These are phyloP conservation scores for Philypnodon macrostomus DNA, from an alignment of 2,797 vertebrate species.

Conservation along the genomic window DNA sequence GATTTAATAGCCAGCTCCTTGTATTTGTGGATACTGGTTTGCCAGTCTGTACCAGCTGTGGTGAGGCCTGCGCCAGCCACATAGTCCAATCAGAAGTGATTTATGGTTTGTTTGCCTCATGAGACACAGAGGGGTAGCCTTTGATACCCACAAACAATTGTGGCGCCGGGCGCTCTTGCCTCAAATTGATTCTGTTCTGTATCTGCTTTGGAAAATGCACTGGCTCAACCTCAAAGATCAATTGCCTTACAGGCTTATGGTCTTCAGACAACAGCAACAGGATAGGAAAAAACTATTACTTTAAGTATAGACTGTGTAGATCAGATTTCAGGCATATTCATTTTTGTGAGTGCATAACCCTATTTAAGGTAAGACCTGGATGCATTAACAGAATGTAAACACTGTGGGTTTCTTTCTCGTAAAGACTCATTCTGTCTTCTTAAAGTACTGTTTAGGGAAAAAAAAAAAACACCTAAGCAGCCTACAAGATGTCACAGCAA, in stretches of 20 bases:
- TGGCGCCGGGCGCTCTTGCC: constrained; percentile 49
- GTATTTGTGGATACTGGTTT: constrained; percentile 36
- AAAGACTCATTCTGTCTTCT: too few species aligned
- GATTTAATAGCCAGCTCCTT: constrained; percentile 25
- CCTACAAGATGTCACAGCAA: too few species aligned
- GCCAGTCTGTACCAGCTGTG: constrained; percentile 19
- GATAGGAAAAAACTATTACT: constrained; percentile 32
- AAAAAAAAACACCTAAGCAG: too few species aligned
- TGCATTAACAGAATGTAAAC: constrained; percentile 11
- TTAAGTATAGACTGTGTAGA: constrained; percentile 11
- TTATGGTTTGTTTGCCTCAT: constrained; percentile 73
- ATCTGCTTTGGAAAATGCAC: constrained; percentile 64
- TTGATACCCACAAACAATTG: constrained; percentile 61
- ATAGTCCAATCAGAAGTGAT: constrained; percentile 63
- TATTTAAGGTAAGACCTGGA: constrained; percentile 20
- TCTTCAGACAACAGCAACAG: constrained; percentile 38
- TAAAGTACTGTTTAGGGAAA: too few species aligned
- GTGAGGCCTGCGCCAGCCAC: constrained; percentile 25
- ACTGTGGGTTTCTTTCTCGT: not conserved
- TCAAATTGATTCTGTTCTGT: constrained; percentile 67
- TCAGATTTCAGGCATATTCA: constrained; percentile 27
- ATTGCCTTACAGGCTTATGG: constrained; percentile 46
- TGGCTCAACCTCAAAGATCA: constrained; percentile 62
- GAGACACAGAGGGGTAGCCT: constrained; percentile 55
- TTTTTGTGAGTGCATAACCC: constrained; percentile 19